Percentiles rank a stretch among this genome's conserved stretches.
Conservation (phyloP, 2,113 vertebrate species). For the Notarius quadriscutis region DNA sequence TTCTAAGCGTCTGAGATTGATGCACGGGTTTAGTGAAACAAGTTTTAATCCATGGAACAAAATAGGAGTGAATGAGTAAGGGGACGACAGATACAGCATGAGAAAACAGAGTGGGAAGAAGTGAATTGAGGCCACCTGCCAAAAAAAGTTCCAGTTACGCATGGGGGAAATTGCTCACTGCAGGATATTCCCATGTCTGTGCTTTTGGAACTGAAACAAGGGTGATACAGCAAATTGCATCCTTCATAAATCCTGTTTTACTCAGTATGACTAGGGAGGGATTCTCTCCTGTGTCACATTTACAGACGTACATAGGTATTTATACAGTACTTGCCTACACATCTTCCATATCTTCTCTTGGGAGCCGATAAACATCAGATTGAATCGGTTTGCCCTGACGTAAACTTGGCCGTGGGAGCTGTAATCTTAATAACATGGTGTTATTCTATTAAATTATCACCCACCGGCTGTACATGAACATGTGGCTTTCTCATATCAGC, state of each 20-base stretch:
- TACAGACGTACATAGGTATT: constrained; percentile 7
- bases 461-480: background rate
- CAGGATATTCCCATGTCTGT: constrained; percentile 63
- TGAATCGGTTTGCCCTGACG: constrained; percentile 7
- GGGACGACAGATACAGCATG: constrained; percentile 8
- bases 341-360: constrained; percentile 14
- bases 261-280: background rate
- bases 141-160: constrained; percentile 56
- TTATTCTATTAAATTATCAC: background rate
- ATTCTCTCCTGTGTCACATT: background rate
- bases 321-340: background rate
- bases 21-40: background rate
- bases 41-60: background rate
- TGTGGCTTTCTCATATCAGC: background rate
- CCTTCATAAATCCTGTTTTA: constrained; percentile 33
- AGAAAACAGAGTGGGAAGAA: constrained; percentile 16
- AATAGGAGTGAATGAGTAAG: background rate
- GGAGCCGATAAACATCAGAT: constrained; percentile 31
- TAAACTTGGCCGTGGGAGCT: constrained; percentile 6
- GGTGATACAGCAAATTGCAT: constrained; percentile 43
- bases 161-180: constrained; percentile 59
- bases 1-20: background rate
- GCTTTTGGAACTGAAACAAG: constrained; percentile 28
- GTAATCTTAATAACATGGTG: constrained; percentile 28
- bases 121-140: constrained; percentile 32